These are phyloP conservation scores for Sebastes aleutianus DNA, from an alignment of 2,797 vertebrate genomes.

Conservation along the genomic window DNA sequence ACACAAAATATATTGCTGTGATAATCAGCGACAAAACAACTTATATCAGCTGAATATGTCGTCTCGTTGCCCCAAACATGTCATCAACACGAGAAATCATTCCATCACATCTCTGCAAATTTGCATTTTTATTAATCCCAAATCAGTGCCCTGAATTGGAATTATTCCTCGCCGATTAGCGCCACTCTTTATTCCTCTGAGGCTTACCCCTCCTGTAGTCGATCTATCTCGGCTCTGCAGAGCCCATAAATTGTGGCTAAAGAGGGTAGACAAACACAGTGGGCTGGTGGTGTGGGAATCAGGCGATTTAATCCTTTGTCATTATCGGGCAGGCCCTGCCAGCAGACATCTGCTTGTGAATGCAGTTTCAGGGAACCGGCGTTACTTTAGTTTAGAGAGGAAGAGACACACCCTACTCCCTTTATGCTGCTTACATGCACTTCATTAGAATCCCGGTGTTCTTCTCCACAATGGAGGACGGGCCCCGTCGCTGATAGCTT, in stretches of 20 bases:
- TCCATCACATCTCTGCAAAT: slow-evolving; percentile 74
- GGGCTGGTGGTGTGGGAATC: slow-evolving; percentile 74
- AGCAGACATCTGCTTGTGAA: slow-evolving; percentile 80
- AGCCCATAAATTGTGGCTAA: slow-evolving; percentile 77
- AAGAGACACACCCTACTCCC: slow-evolving; percentile 72
- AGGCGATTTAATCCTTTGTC: slow-evolving; percentile 81
- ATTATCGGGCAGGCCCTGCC: slow-evolving; percentile 76
- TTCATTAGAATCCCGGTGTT: slow-evolving; percentile 69
- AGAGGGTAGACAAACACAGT: slow-evolving; percentile 78
- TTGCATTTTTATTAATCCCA: slow-evolving; percentile 81
- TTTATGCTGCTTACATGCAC: slow-evolving; percentile 63
- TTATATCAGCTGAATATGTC: slow-evolving; percentile 4
- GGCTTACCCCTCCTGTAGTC: slow-evolving; percentile 69
- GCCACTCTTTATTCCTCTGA: slow-evolving; percentile 70
- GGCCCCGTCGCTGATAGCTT: slow-evolving; percentile 58
- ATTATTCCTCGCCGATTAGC: slow-evolving; percentile 75
- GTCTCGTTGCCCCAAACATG: slow-evolving; percentile 2
- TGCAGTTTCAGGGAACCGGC: slow-evolving; percentile 65
- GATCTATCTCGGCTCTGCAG: slow-evolving; percentile 77
- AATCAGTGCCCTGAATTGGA: slow-evolving; percentile 72
- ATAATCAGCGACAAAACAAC: neutral
- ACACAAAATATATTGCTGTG: neutral
- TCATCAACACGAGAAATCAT: slow-evolving; percentile 57
- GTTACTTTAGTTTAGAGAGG: slow-evolving; percentile 62
- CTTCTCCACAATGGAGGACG: slow-evolving; percentile 55